Evolutionary conservation across 2,113 vertebrate species (phyloP).

Genomic region (Vimba vimba): DNA sequence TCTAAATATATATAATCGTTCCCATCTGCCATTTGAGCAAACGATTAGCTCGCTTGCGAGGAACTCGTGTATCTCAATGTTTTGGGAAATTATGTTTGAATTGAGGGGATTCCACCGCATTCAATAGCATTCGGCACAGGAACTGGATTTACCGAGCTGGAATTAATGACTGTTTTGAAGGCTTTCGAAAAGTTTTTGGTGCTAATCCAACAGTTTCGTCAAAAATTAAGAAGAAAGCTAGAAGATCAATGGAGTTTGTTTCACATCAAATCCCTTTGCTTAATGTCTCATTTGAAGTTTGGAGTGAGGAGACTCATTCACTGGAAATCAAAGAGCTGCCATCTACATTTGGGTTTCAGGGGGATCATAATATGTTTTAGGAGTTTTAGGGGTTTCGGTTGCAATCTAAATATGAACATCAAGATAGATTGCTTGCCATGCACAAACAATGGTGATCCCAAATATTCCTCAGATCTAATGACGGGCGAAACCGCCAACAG

Average conservation of each 20-base stretch:
- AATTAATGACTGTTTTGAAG: constrained; percentile 74
- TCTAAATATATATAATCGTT: constrained; percentile 36
- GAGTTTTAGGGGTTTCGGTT: constrained; percentile 58
- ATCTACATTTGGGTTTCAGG: constrained; percentile 65
- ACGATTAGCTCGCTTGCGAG: constrained; percentile 27
- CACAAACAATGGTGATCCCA: constrained; percentile 44
- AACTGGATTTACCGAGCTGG: constrained; percentile 70
- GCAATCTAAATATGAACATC: constrained; percentile 52
- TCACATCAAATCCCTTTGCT: constrained; percentile 75
- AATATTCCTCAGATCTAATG: constrained; percentile 29
- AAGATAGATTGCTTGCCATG: constrained; percentile 47
- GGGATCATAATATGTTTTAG: constrained; percentile 67
- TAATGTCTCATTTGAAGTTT: constrained; percentile 78
- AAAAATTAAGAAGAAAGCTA: constrained; percentile 78
- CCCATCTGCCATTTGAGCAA: constrained; percentile 26
- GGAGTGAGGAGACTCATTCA: constrained; percentile 68
- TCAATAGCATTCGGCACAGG: constrained; percentile 68
- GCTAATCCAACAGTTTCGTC: constrained; percentile 74
- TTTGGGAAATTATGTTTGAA: constrained; percentile 57
- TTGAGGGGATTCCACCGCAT: constrained; percentile 62
- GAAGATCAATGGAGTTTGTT: constrained; percentile 73
- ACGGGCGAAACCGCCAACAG: constrained; percentile 1
- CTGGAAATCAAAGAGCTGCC: constrained; percentile 75
- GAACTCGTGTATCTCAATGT: constrained; percentile 46
- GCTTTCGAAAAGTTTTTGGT: constrained; percentile 72